A percentile compares a stretch with the other conserved stretches of the same genome.
These are phyloP conservation scores for Mamestra configurata DNA, from an alignment of 1,140 invertebrate genomes.

Conservation along the genomic window DNA sequence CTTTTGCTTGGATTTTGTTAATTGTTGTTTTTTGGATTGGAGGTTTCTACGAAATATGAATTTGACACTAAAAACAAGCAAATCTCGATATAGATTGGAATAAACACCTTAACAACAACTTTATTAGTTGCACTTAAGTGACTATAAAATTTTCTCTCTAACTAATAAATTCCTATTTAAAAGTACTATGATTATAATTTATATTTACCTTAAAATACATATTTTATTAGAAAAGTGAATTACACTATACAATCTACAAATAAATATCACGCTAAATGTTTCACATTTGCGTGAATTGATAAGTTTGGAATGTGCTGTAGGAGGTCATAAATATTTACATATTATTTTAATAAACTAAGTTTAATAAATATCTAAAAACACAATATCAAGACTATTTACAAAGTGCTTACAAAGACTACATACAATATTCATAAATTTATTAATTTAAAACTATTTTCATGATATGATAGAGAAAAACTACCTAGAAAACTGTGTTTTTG, in stretches of 20 bases:
- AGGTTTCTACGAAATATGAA: too few species aligned
- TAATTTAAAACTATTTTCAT: conserved; percentile 5
- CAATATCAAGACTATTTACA: conserved; percentile 49
- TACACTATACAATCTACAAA: conserved; percentile 41
- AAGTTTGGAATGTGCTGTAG: conserved; percentile 85
- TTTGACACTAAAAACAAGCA: too few species aligned
- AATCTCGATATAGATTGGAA: too few species aligned
- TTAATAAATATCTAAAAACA: conserved; percentile 32
- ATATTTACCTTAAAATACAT: not conserved
- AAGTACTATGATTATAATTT: not conserved
- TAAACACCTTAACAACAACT: too few species aligned
- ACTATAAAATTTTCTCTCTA: not conserved
- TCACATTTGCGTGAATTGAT: conserved; percentile 61
- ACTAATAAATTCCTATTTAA: not conserved
- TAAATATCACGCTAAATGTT: conserved; percentile 63
- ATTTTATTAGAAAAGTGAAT: not conserved
- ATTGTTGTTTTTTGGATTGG: too few species aligned
- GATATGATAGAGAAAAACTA: conserved; percentile 7
- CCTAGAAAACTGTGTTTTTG: not conserved
- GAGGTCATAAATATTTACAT: conserved; percentile 74
- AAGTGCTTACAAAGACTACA: not conserved
- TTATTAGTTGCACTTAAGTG: too few species aligned
- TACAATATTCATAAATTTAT: not conserved
- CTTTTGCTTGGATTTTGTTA: too few species aligned
- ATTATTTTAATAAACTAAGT: conserved; percentile 38